These are phyloP conservation scores for Calyptommatus sinebrachiatus DNA, from an alignment of 2,113 vertebrate species.

Conservation along the genomic window DNA sequence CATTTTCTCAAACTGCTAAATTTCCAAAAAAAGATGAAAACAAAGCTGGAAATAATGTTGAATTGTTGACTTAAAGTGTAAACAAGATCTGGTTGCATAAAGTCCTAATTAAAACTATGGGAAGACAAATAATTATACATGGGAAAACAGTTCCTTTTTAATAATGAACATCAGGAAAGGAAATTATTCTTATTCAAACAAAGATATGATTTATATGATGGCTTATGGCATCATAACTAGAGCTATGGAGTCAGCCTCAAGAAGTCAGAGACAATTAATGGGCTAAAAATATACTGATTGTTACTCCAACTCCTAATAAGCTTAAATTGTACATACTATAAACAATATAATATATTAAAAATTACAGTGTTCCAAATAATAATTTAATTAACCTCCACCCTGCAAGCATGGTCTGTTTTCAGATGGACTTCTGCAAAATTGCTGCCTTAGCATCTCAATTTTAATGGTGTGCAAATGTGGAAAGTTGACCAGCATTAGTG, in stretches of 20 bases:
- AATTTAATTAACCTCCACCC: too few relatives aligned
- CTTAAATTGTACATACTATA: background rate
- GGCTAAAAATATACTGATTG: too few relatives aligned
- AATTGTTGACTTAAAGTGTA: conserved; percentile 17
- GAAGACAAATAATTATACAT: conserved; percentile 20
- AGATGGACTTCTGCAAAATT: too few relatives aligned
- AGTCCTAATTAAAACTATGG: conserved; percentile 12
- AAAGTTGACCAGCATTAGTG: too few relatives aligned
- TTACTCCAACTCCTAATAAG: background rate
- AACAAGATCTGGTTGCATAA: conserved; percentile 9
- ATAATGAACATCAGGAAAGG: background rate
- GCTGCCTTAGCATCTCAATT: too few relatives aligned
- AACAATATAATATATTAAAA: too few relatives aligned
- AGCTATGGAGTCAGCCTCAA: too few relatives aligned
- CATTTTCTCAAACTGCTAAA: background rate
- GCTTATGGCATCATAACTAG: too few relatives aligned
- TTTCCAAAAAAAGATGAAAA: conserved; percentile 13
- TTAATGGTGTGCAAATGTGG: too few relatives aligned
- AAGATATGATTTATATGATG: background rate
- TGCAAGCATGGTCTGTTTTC: too few relatives aligned
- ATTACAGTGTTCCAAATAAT: too few relatives aligned
- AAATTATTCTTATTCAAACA: conserved; percentile 5
- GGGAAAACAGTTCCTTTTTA: conserved; percentile 12
- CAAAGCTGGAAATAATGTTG: conserved; percentile 10
- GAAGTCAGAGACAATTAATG: too few relatives aligned